These are phyloP conservation scores for Phylloscopus collybita DNA, from an alignment of 2,797 vertebrate species.

Conservation along the genomic window DNA sequence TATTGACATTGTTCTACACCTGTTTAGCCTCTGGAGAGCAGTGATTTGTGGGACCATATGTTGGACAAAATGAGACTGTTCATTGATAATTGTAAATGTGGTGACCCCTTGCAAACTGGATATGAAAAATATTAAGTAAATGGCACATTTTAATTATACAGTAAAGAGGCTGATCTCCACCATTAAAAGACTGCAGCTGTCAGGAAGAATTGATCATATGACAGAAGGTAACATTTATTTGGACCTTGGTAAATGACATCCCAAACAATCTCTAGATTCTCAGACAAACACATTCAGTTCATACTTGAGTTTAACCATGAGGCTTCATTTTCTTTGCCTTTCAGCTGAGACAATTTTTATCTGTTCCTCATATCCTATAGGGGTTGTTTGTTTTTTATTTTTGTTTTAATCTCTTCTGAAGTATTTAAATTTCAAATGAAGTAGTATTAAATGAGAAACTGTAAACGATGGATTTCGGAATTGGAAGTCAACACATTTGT, in stretches of 20 bases:
- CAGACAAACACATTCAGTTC: not conserved
- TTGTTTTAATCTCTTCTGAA: conserved; percentile 29
- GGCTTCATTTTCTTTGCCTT: not conserved
- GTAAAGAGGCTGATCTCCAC: conserved; percentile 51
- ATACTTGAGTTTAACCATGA: not conserved
- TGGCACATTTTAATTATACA: conserved; percentile 60
- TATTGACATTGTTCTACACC: conserved; percentile 62
- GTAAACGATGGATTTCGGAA: not conserved
- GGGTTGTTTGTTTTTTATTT: not conserved
- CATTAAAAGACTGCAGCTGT: conserved; percentile 55
- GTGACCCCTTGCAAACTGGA: conserved; percentile 53
- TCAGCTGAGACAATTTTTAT: not conserved
- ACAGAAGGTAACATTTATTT: conserved; percentile 61
- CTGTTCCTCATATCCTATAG: not conserved
- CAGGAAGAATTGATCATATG: conserved; percentile 31
- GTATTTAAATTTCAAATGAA: conserved; percentile 45
- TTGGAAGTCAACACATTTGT: conserved; percentile 28
- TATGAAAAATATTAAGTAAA: conserved; percentile 66
- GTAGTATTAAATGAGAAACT: conserved; percentile 46
- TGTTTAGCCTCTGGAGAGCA: conserved; percentile 54
- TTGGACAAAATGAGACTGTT: conserved; percentile 62
- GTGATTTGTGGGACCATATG: conserved; percentile 64
- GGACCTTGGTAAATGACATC: conserved; percentile 54
- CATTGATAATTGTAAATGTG: conserved; percentile 53
- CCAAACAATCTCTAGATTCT: conserved; percentile 1